phyloP scores from a whole-genome alignment of 2,113 vertebrate species.

The Charadrius vociferus region DNA sequence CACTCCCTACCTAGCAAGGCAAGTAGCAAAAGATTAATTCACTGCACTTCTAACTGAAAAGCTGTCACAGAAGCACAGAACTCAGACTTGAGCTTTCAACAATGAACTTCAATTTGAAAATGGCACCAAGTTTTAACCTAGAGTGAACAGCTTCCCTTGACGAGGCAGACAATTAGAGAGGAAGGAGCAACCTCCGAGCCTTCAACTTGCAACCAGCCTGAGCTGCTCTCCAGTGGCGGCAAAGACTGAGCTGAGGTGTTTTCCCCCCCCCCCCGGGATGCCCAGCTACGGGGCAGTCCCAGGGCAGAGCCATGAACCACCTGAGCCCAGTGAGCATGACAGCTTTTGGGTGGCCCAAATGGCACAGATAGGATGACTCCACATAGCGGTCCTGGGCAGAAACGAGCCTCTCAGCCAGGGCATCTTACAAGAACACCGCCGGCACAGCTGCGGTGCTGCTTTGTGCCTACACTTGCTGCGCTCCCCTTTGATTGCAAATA shows the following conservation, averaged over 20 bases:
- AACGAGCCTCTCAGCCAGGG: fast-evolving
- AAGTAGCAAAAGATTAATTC: constrained; percentile 12
- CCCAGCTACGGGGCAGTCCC: background rate
- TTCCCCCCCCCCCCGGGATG: fast-evolving
- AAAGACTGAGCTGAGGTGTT: background rate
- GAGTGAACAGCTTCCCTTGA: background rate
- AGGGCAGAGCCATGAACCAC: background rate
- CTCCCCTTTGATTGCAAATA: background rate
- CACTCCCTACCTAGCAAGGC: background rate
- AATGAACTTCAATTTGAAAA: constrained; percentile 44
- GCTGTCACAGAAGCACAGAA: background rate
- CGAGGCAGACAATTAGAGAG: background rate
- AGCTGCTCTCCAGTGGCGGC: fast-evolving
- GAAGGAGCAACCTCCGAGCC: background rate
- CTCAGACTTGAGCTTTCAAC: constrained; percentile 1
- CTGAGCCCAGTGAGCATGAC: fast-evolving
- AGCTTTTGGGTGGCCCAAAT: background rate
- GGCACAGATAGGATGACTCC: fast-evolving
- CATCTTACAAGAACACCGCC: fast-evolving
- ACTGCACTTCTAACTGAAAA: constrained; percentile 15
- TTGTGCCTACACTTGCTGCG: fast-evolving
- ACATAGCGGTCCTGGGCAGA: background rate
- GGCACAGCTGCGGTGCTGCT: fast-evolving
- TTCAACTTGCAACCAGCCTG: background rate
- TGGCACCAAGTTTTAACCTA: background rate